Percentiles rank a stretch among this genome's conserved stretches.
These are phyloP conservation scores for Sclerurus mexicanus DNA, from an alignment of 2,113 vertebrate genomes.

Conservation along the genomic window DNA sequence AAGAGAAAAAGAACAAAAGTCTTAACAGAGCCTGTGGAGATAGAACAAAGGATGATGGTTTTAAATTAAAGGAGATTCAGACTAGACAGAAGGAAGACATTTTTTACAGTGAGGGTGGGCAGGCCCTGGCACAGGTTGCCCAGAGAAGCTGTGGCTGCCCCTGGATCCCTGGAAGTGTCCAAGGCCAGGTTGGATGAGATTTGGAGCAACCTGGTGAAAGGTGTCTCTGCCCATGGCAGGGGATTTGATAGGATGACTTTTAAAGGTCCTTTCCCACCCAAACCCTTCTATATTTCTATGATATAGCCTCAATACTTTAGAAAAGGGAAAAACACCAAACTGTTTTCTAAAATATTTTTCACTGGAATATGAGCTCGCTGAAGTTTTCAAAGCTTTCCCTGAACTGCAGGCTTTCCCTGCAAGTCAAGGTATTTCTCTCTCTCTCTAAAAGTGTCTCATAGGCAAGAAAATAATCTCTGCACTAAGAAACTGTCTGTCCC, in stretches of 20 bases:
- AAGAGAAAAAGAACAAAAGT: not conserved
- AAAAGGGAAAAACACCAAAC: not conserved
- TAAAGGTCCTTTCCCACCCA: not conserved
- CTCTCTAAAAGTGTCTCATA: not conserved
- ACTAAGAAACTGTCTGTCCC: not conserved
- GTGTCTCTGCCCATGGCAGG: rapidly evolving
- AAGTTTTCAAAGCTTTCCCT: not conserved
- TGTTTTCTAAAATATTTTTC: not conserved
- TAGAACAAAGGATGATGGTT: not conserved
- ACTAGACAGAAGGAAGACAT: not conserved
- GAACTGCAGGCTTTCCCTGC: not conserved
- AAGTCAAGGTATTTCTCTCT: not conserved
- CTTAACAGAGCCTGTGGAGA: not conserved
- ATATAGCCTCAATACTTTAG: not conserved
- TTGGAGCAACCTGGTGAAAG: not conserved
- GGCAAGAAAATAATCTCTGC: not conserved
- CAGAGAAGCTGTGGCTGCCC: not conserved
- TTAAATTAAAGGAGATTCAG: not conserved
- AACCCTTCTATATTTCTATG: not conserved
- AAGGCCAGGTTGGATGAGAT: rapidly evolving
- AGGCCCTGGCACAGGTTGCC: not conserved
- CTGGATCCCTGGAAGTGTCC: not conserved
- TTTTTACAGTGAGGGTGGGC: rapidly evolving
- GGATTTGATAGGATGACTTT: not conserved
- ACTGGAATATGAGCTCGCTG: not conserved